phyloP scores from a whole-genome alignment of 2,113 vertebrate genomes.

The Dipodomys ordii region DNA sequence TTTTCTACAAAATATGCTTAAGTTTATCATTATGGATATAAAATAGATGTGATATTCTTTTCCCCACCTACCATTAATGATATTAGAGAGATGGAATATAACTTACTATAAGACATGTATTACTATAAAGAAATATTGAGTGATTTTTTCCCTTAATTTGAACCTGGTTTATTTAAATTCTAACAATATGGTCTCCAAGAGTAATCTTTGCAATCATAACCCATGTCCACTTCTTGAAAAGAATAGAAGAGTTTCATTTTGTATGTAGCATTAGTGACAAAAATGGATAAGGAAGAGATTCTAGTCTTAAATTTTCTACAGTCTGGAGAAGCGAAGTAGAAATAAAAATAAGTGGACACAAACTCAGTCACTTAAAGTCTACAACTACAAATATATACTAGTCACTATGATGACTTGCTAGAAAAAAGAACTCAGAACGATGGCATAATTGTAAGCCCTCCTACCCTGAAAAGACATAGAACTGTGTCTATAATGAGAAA shows the following conservation, averaged over 20 bases:
- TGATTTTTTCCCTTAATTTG: background rate
- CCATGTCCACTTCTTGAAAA: background rate
- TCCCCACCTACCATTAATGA: background rate
- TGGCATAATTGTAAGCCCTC: background rate
- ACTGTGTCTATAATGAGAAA: background rate
- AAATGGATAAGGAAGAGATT: background rate
- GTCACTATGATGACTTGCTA: background rate
- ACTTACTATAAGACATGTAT: background rate
- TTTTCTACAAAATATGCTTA: background rate
- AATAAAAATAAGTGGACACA: background rate
- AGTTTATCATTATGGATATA: background rate
- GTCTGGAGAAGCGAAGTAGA: background rate
- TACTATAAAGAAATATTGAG: background rate
- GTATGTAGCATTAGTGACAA: background rate
- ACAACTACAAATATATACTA: background rate
- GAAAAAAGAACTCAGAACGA: background rate
- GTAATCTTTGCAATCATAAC: background rate
- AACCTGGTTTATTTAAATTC: slow-evolving; percentile 19
- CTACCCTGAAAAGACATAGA: background rate
- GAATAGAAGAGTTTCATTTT: slow-evolving; percentile 24
- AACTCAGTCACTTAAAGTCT: background rate
- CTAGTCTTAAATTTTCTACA: background rate
- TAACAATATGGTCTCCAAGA: background rate
- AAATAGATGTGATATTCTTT: background rate
- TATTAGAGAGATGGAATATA: background rate